A percentile compares a stretch with the other conserved stretches of the same genome.
phyloP scores from a whole-genome alignment of 1,140 invertebrate genomes.

The Vanessa tameamea region DNA sequence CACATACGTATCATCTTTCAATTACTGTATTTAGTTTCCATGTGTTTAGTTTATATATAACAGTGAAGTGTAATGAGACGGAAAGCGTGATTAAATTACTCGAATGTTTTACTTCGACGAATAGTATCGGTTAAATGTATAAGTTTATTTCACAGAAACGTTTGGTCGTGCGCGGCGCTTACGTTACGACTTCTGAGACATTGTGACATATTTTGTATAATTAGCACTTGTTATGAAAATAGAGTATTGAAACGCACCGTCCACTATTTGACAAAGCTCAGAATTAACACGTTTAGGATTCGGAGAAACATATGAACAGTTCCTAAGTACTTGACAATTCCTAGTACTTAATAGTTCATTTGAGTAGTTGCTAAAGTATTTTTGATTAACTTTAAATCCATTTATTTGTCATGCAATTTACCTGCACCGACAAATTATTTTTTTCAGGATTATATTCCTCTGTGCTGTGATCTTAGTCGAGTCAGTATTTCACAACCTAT shows the following conservation, averaged over 20 bases:
- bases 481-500: too few species aligned
- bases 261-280: neutral
- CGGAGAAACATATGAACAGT: neutral
- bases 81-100: neutral
- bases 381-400: too few species aligned
- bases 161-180: neutral
- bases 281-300: too few species aligned
- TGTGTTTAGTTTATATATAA: too few species aligned
- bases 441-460: too few species aligned
- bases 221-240: neutral
- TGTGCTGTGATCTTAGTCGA: too few species aligned
- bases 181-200: conserved; percentile 1
- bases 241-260: neutral
- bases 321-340: neutral
- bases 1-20: too few species aligned
- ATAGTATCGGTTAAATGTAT: neutral
- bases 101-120: neutral
- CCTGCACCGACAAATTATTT: too few species aligned
- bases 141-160: neutral
- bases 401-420: too few species aligned
- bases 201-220: neutral
- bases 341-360: too few species aligned
- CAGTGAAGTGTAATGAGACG: neutral
- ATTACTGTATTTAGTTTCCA: too few species aligned
- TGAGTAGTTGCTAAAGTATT: too few species aligned